Evolutionary conservation across 2,113 vertebrate genomes (phyloP).

Genomic region (Cnemophilus loriae): DNA sequence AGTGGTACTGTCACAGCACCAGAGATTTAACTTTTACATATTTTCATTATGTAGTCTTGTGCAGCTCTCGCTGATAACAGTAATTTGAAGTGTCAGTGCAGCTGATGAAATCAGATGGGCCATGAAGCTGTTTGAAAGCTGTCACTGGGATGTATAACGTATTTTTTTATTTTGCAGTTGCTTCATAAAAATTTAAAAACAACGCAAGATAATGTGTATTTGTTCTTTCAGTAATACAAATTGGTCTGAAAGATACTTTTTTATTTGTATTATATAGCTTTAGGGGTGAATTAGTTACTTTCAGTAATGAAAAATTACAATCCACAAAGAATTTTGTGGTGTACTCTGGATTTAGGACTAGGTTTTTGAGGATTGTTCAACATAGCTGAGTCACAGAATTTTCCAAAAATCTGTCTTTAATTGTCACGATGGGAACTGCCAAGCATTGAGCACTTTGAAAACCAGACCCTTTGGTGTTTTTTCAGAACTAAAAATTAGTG

Average conservation of each 20-base stretch:
- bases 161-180: neutral
- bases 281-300: neutral
- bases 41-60: slow-evolving; percentile 28
- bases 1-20: neutral
- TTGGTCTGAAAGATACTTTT: neutral
- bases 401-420: neutral
- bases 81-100: slow-evolving; percentile 35
- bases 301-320: neutral
- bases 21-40: slow-evolving; percentile 23
- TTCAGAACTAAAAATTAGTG: neutral
- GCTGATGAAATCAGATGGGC: slow-evolving; percentile 44
- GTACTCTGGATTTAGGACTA: neutral
- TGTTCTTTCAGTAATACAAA: neutral
- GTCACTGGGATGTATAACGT: neutral
- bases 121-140: slow-evolving; percentile 34
- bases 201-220: neutral
- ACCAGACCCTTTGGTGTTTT: neutral
- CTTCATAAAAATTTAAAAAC: neutral
- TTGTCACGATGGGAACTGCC: neutral
- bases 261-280: neutral
- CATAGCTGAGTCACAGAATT: neutral
- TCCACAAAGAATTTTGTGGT: neutral
- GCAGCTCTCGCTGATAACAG: slow-evolving; percentile 8
- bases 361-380: neutral
- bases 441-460: neutral